Evolutionary conservation across 2,888 invertebrate genomes (phyloP), one percentile per base, ranked within the genome.

Genomic region (Oxyteleia sp.): DNA sequence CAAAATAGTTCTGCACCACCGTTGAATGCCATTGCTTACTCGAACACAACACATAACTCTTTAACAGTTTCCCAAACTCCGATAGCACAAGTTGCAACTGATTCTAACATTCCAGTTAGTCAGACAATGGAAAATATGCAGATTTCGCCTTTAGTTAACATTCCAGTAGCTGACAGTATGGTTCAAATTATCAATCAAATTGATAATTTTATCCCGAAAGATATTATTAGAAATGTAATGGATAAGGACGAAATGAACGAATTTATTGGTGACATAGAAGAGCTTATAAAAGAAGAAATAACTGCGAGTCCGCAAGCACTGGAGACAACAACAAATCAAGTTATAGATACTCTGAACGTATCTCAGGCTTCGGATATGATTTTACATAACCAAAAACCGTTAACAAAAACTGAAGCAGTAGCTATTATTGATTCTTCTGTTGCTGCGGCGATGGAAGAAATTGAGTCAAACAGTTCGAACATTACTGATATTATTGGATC

Each of bases 381-480:
- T 16, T 85, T 88, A 7, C 79, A 86, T 35, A 89, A 86, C 82
- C 87, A 86, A 71, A 91, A 94, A 26, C 45, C 69, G 18, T 43
- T 75, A 11, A 8, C 20, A 11, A 69, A 76, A 29, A 94, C 94
- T 15, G 94, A 94, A 80, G 90, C 93, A 20, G 93, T 94, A n/a
- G 91, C 94, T 1, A 89, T 93, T 7, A 93, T 93, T 3, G 93
- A 94, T 87, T 94, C 94, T 11, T 94, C 94, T 0, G 89, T 94
- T 38, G 94, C 94, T 10, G 94, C 94, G 80, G 94, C 94, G 75
- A 94, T 94, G 71, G 94, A 94, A 84, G 94, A 94, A 66, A 94
- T 94, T n/a, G 94, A 94, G 85, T 94, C 94, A 15, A 94, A 94
- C 45, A 94, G 94, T 20, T 94, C 94, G 0, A 94, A 94, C 88